A percentile compares a stretch with the other conserved stretches of the same genome.
Conservation (phyloP, 2,888 invertebrate species). For the Polia nebulosa region DNA sequence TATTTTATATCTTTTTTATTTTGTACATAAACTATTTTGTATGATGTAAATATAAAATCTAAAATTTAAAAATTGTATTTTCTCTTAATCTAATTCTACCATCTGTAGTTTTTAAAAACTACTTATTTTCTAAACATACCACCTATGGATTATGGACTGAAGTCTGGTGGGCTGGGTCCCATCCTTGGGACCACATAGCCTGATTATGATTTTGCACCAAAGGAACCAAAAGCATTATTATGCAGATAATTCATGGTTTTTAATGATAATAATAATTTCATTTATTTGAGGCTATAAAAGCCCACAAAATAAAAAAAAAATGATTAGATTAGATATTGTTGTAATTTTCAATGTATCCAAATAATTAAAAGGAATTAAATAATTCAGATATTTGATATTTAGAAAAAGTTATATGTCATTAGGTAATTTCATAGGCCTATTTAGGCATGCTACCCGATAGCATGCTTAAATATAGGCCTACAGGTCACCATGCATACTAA, state of each 20-base stretch:
- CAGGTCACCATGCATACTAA: not conserved
- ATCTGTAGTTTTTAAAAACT: not conserved
- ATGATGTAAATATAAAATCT: conserved; percentile 56
- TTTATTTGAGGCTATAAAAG: too few species aligned
- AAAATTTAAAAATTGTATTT: conserved; percentile 26
- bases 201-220: not conserved
- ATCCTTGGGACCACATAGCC: not conserved
- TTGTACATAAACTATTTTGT: conserved; percentile 61
- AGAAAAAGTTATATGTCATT: too few species aligned
- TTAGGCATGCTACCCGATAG: too few species aligned
- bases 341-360: too few species aligned
- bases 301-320: too few species aligned
- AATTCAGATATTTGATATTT: not conserved
- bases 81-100: conserved; percentile 10
- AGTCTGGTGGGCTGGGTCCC: too few species aligned
- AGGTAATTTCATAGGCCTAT: too few species aligned
- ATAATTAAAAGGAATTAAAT: too few species aligned
- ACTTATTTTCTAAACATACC: too few species aligned
- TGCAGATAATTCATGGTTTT: not conserved
- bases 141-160: not conserved
- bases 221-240: too few species aligned
- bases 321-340: too few species aligned
- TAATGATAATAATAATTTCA: too few species aligned
- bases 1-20: conserved; percentile 55
- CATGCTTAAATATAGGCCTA: not conserved